Percentiles rank a stretch among this genome's conserved stretches.
These are phyloP conservation scores for Calameuta filiformis DNA, from an alignment of 2,888 invertebrate species.

Conservation along the genomic window DNA sequence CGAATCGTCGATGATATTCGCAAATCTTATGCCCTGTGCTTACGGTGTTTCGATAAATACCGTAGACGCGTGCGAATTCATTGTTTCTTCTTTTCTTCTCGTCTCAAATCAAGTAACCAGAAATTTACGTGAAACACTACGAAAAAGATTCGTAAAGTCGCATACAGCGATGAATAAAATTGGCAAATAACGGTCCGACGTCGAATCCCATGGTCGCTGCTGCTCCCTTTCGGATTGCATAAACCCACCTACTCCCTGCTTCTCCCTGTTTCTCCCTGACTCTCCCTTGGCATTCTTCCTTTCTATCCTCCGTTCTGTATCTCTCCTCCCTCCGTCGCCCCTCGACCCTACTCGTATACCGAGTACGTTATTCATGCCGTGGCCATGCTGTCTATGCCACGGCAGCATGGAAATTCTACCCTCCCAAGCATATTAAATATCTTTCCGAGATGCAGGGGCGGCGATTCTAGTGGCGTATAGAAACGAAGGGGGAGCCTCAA, in stretches of 20 bases:
- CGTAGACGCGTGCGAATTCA: no score
- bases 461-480: slow-evolving; percentile 3
- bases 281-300: slow-evolving; percentile 11
- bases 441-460: neutral
- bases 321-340: slow-evolving; percentile 21
- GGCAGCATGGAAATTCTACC: slow-evolving; percentile 38
- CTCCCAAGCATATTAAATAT: slow-evolving; percentile 42
- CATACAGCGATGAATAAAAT: neutral
- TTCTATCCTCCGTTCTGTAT: slow-evolving; percentile 26
- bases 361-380: slow-evolving; percentile 33
- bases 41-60: no score
- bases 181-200: neutral
- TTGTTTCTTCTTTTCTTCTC: neutral
- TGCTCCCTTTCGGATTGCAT: slow-evolving; percentile 34
- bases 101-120: neutral
- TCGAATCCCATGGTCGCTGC: neutral
- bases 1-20: no score
- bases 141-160: neutral
- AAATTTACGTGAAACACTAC: neutral
- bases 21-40: no score
- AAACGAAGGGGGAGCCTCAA: slow-evolving; percentile 6
- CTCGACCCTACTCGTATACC: neutral
- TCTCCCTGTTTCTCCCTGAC: neutral
- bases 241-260: slow-evolving; percentile 19
- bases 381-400: slow-evolving; percentile 4